Evolutionary conservation across 1,140 invertebrate genomes (phyloP).

Genomic region (Carposina sasakii): DNA sequence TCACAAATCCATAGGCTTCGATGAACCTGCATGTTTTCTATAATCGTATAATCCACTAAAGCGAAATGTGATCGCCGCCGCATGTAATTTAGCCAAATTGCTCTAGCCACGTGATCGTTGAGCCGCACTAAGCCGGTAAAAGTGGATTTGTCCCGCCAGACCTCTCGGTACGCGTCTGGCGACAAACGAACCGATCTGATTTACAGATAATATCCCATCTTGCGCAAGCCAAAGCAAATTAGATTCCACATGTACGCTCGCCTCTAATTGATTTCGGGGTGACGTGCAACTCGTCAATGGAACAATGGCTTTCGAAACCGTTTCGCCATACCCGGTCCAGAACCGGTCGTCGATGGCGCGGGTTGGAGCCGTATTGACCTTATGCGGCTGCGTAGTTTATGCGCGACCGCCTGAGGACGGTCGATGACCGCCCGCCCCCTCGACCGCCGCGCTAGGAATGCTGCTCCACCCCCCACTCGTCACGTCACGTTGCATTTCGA

Average conservation of each 20-base stretch:
- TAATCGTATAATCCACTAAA: too few relatives aligned
- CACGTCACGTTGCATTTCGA: constrained; percentile 58
- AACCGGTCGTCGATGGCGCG: constrained; percentile 30
- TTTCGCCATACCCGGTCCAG: constrained; percentile 20
- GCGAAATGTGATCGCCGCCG: too few relatives aligned
- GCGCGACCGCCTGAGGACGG: constrained; percentile 56
- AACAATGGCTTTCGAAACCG: constrained; percentile 48
- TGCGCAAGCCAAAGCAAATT: constrained; percentile 39
- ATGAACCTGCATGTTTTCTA: too few relatives aligned
- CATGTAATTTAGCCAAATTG: too few relatives aligned
- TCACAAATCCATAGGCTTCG: too few relatives aligned
- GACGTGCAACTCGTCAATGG: constrained; percentile 26
- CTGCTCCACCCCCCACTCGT: constrained; percentile 35
- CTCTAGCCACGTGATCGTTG: neutral
- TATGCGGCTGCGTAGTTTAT: constrained; percentile 61
- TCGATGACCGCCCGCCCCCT: constrained; percentile 54
- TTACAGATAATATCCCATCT: constrained; percentile 34
- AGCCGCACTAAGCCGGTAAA: constrained; percentile 8
- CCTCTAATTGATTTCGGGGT: constrained; percentile 50
- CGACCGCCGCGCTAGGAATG: constrained; percentile 46
- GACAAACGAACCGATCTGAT: constrained; percentile 33
- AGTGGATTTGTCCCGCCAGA: constrained; percentile 3
- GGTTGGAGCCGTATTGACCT: constrained; percentile 49
- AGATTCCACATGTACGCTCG: constrained; percentile 38
- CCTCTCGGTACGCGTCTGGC: constrained; percentile 15